phyloP scores from a whole-genome alignment of 2,888 invertebrate genomes.

The Pristionchus fissidentatus region DNA sequence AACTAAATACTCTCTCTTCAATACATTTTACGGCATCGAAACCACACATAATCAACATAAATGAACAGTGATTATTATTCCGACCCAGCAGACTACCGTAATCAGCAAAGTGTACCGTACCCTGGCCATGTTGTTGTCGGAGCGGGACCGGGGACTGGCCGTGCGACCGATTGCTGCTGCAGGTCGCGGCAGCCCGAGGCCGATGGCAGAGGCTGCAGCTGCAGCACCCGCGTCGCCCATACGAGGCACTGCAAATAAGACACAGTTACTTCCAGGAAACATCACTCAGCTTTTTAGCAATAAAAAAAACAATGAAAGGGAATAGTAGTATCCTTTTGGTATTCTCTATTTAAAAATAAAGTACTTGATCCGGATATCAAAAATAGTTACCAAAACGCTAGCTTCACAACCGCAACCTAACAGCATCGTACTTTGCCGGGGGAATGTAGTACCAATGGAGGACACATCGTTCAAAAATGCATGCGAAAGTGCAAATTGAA shows the following conservation, averaged over 20 bases:
- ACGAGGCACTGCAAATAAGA: not conserved
- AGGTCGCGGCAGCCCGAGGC: not conserved
- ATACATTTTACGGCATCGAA: not conserved
- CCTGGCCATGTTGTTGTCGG: conserved; percentile 10
- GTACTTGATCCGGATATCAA: no score
- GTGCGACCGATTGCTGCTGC: not conserved
- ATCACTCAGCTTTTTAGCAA: no score
- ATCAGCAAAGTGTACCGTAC: not conserved
- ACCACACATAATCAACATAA: not conserved
- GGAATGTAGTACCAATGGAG: no score
- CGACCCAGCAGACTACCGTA: not conserved
- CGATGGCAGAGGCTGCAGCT: not conserved
- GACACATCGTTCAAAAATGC: no score
- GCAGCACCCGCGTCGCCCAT: not conserved
- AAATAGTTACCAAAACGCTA: no score
- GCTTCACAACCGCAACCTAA: not conserved
- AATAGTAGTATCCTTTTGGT: no score
- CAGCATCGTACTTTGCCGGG: no score
- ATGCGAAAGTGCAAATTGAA: no score
- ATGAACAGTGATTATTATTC: not conserved
- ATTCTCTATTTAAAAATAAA: no score
- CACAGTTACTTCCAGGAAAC: no score
- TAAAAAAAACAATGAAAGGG: no score
- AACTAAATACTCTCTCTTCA: no score
- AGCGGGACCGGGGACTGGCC: not conserved